These are phyloP conservation scores for Crocallis elinguaria DNA, from an alignment of 2,888 invertebrate species.

Conservation along the genomic window DNA sequence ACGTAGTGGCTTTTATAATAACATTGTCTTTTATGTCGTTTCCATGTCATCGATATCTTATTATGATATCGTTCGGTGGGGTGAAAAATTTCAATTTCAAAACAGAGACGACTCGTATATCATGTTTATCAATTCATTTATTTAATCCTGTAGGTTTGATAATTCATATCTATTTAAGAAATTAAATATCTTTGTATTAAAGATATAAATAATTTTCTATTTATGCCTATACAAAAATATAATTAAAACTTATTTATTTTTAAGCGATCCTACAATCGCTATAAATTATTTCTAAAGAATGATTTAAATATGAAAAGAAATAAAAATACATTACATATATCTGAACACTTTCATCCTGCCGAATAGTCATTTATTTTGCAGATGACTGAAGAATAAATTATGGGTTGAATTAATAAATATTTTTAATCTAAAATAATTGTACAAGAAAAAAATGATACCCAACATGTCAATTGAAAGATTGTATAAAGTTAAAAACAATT, in stretches of 20 bases:
- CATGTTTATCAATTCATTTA: no score
- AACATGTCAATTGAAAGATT: conserved; percentile 81
- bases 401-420: conserved; percentile 27
- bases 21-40: conserved; percentile 11
- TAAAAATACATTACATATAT: neutral
- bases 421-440: conserved; percentile 62
- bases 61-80: conserved; percentile 30
- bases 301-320: neutral
- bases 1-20: conserved; percentile 15
- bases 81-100: conserved; percentile 20
- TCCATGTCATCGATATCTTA: conserved; percentile 17
- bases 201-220: no score
- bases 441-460: conserved; percentile 77
- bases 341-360: conserved; percentile 33
- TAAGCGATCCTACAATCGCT: neutral
- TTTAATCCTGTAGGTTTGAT: no score
- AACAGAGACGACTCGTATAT: no score
- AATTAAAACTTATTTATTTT: neutral
- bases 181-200: no score
- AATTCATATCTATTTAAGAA: no score
- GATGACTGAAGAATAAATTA: conserved; percentile 45
- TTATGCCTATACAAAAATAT: neutral
- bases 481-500: conserved; percentile 72
- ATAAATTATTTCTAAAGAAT: neutral
- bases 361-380: conserved; percentile 50